Percentiles rank a stretch among this genome's conserved stretches.
These are phyloP conservation scores for Drosophila antonietae DNA, from an alignment of 2,888 invertebrate species.

Conservation along the genomic window DNA sequence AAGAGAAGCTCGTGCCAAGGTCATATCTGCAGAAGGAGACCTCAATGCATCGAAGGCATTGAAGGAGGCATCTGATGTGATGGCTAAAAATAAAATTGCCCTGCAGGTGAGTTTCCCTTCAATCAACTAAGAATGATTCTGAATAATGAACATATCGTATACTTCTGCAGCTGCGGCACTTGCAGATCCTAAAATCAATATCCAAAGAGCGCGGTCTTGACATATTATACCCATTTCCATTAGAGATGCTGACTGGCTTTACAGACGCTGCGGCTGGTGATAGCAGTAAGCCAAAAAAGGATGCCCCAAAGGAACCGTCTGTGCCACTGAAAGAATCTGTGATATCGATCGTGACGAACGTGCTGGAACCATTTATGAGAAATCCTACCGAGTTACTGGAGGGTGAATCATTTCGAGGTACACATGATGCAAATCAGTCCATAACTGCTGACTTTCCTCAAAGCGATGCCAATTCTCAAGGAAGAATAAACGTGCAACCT, in stretches of 20 bases:
- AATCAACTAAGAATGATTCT: background rate
- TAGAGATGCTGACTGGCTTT: conserved; percentile 65
- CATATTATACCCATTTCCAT: conserved; percentile 74
- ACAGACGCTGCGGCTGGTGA: background rate
- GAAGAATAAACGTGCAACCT: background rate
- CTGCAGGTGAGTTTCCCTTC: conserved; percentile 59
- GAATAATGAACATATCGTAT: background rate
- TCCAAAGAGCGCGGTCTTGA: conserved; percentile 65
- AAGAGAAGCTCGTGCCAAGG: conserved; percentile 78
- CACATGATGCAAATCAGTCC: background rate
- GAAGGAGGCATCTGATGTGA: conserved; percentile 79
- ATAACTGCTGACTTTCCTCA: background rate
- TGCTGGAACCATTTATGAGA: background rate
- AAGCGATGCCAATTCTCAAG: background rate
- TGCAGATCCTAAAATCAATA: conserved; percentile 72
- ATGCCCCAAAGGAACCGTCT: background rate
- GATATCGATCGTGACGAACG: background rate
- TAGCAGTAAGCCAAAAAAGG: no score
- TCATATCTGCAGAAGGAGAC: conserved; percentile 80
- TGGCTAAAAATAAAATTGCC: conserved; percentile 70
- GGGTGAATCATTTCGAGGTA: background rate
- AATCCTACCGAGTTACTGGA: background rate
- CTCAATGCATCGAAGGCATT: conserved; percentile 67
- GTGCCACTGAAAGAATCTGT: rapidly evolving
- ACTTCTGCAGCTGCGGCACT: conserved; percentile 63